Evolutionary conservation across 1,140 invertebrate species (phyloP).

Genomic region (Drosophila repletoides): DNA sequence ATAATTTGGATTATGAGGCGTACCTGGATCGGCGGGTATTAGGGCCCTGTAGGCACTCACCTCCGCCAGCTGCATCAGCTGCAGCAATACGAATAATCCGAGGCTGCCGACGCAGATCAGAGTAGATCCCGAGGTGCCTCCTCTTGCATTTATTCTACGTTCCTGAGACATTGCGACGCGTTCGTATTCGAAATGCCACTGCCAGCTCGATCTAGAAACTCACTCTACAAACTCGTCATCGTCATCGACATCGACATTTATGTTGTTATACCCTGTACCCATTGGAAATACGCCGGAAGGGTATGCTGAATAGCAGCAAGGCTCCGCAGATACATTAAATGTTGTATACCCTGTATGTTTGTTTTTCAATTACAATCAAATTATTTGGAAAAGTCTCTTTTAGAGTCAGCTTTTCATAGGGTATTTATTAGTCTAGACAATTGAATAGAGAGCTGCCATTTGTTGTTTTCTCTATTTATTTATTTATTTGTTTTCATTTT

Average conservation of each 20-base stretch:
- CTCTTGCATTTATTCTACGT: constrained; percentile 6
- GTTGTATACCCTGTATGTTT: too few relatives aligned
- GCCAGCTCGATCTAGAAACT: constrained; percentile 9
- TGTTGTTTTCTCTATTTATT: not conserved
- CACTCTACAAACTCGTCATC: constrained; percentile 17
- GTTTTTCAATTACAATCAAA: too few relatives aligned
- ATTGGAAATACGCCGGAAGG: too few relatives aligned
- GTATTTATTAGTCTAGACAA: too few relatives aligned
- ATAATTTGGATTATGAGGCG: not conserved
- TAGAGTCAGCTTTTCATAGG: not conserved
- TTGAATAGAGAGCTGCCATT: too few relatives aligned
- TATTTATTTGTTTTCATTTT: not conserved
- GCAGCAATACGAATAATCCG: constrained; percentile 9
- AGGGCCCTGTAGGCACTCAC: constrained; percentile 60
- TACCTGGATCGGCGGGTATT: constrained; percentile 65
- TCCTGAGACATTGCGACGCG: constrained; percentile 51
- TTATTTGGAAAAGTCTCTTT: too few relatives aligned
- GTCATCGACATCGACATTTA: constrained; percentile 15
- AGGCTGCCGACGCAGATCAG: constrained; percentile 32
- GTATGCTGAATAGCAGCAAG: too few relatives aligned
- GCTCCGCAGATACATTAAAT: too few relatives aligned
- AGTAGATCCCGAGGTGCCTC: not conserved
- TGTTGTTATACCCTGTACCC: not conserved
- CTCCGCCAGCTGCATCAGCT: constrained; percentile 18
- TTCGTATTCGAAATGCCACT: constrained; percentile 62